Evolutionary conservation across 2,113 vertebrate genomes (phyloP).

Genomic region (Pedetes capensis): DNA sequence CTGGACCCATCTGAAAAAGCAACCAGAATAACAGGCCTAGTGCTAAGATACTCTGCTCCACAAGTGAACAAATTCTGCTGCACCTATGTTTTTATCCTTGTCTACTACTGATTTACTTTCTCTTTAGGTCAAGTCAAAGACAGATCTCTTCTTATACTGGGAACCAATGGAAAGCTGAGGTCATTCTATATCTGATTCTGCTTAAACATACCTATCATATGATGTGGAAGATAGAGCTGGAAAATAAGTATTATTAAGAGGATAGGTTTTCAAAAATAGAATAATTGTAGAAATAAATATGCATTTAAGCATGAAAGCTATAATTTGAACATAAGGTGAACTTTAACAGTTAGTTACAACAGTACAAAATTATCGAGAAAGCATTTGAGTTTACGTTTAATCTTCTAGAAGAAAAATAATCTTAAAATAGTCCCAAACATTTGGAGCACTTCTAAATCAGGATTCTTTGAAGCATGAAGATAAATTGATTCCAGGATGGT

Average conservation of each 20-base stretch:
- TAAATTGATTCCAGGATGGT: constrained; percentile 85
- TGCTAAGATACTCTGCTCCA: not conserved
- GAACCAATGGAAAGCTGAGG: not conserved
- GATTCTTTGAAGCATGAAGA: constrained; percentile 83
- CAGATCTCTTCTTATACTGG: not conserved
- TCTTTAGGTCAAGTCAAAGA: not conserved
- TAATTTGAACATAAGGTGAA: constrained; percentile 73
- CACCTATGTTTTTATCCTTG: not conserved
- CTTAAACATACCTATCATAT: not conserved
- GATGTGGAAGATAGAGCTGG: not conserved
- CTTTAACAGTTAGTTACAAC: constrained; percentile 79
- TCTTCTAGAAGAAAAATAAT: constrained; percentile 81
- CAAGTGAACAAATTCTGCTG: not conserved
- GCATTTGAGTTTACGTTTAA: constrained; percentile 82
- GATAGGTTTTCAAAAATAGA: constrained; percentile 20
- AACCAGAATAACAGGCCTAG: not conserved
- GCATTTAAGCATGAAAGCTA: constrained; percentile 57
- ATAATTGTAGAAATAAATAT: constrained; percentile 20
- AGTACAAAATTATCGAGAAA: constrained; percentile 74
- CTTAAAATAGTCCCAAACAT: constrained; percentile 82
- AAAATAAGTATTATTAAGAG: constrained; percentile 56
- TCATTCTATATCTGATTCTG: not conserved
- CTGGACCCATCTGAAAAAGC: not conserved
- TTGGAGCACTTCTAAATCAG: constrained; percentile 80
- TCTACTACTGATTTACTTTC: not conserved